Percentiles rank a stretch among this genome's conserved stretches.
Evolutionary conservation across 1,140 invertebrate genomes (phyloP).

Genomic region (Drosophila gunungcola): DNA sequence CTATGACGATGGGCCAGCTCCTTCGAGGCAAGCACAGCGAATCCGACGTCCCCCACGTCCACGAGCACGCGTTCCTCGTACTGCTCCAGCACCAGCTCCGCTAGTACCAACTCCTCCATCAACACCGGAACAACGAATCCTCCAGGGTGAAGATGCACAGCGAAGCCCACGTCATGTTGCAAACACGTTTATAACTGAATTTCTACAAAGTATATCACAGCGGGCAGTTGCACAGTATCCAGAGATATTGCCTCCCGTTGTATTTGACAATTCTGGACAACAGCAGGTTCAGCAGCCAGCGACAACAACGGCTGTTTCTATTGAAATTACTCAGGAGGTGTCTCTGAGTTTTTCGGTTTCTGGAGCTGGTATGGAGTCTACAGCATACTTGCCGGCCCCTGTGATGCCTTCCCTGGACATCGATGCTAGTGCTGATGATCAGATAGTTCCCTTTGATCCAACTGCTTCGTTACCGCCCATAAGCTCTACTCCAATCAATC

Average conservation of each 20-base stretch:
- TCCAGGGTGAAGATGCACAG: neutral
- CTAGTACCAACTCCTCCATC: neutral
- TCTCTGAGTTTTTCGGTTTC: neutral
- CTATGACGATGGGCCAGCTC: slow-evolving; percentile 11
- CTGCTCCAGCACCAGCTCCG: neutral
- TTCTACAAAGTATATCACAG: slow-evolving; percentile 19
- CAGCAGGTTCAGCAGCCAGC: neutral
- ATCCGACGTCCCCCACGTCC: slow-evolving; percentile 1
- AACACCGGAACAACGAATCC: neutral
- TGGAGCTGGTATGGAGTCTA: neutral
- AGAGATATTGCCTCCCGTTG: too few species aligned
- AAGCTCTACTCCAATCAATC: neutral
- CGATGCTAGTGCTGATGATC: neutral
- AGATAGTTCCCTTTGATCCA: neutral
- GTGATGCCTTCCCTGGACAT: neutral
- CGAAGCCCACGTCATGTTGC: slow-evolving; percentile 25
- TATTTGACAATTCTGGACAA: neutral
- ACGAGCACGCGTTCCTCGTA: neutral
- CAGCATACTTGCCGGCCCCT: neutral
- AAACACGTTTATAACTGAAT: slow-evolving; percentile 27
- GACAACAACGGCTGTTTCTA: too few species aligned
- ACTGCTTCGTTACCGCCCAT: neutral
- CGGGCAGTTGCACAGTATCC: too few species aligned
- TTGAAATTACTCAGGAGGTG: neutral
- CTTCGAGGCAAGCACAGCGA: neutral